Evolutionary conservation across 2,888 invertebrate genomes (phyloP), one percentile per base, ranked within the genome.

Genomic region (Lasioglossum lativentre): DNA sequence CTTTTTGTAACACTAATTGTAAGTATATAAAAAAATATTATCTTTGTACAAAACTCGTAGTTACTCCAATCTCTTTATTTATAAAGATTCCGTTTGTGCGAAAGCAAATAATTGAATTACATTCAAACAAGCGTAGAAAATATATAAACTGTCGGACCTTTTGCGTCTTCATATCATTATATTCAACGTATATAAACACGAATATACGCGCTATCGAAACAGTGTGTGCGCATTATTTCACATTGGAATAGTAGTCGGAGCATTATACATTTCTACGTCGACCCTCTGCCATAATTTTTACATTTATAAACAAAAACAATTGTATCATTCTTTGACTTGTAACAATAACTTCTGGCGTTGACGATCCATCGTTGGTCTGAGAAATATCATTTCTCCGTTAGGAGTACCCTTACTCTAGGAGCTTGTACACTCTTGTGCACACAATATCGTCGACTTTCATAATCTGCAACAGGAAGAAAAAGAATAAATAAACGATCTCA

Each of bases 391-490:
- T 74, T 78, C 23, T 38, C 56, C 40, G 27, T 27, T 56, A 30
- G 14, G 34, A 34, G 56, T 40, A 52, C 34, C 40, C 38, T 93
- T 93, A 94, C 96, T 96, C 96, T 93, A 96, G 96, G 90, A 96
- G 95, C 94, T 97, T 97, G 96, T 98, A 98, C 89, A 97, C 95
- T 93, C 98, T 96, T 93, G 97, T 97, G 95, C 97, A 97, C 86
- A 97, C 97, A 73, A 98, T 96, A 92, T 97, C 96, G 92, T 97
- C 97, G 30, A 97, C 97, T 74, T 97, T 97, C 96, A 97, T 97
- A 40, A 96, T 96, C 97, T 97, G 95, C 10, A 96, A 85, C 78
- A 79, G 66, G 6, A 5, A 68, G 23, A 56, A 71, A 27, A 71
- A 34, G 34, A 34, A 34, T 1, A 73, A 70, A 63, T 71, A 30